phyloP scores from a whole-genome alignment of 2,797 vertebrate species.

The Amniataba percoides region DNA sequence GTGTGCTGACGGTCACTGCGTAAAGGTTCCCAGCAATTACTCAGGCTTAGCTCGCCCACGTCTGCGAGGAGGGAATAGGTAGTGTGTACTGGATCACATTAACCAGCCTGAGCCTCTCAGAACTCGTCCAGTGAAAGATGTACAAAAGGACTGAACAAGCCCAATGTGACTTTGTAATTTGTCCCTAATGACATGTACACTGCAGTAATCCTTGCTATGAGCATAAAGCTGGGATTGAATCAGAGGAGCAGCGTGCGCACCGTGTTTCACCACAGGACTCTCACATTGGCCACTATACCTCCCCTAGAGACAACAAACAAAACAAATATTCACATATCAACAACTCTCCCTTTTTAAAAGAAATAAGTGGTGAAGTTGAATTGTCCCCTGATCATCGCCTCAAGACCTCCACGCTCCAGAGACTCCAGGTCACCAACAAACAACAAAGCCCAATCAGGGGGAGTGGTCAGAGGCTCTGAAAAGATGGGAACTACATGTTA shows the following conservation, averaged over 20 bases:
- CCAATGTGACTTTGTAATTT: slow-evolving; percentile 46
- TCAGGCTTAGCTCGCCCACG: slow-evolving; percentile 43
- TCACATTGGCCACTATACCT: too few species aligned
- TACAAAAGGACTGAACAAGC: slow-evolving; percentile 6
- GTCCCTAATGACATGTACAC: slow-evolving; percentile 15
- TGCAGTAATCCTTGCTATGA: slow-evolving; percentile 24
- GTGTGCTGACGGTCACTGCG: slow-evolving; percentile 58
- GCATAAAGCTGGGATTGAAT: background rate
- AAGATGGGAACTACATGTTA: background rate
- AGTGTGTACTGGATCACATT: slow-evolving; percentile 23
- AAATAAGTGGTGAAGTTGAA: background rate
- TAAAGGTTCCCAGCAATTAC: slow-evolving; percentile 71
- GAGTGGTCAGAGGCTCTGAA: background rate
- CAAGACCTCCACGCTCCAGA: fast-evolving
- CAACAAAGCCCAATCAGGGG: background rate
- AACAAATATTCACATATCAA: background rate
- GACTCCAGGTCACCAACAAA: background rate
- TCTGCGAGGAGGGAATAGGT: slow-evolving; percentile 34
- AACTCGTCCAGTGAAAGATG: slow-evolving; percentile 52
- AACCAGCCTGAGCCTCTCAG: slow-evolving; percentile 34
- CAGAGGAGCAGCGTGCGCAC: background rate
- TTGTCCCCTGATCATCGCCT: background rate
- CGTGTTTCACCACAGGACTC: background rate
- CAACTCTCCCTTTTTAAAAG: background rate
- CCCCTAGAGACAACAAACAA: background rate